Percentiles rank a stretch among this genome's conserved stretches.
Evolutionary conservation across 2,888 invertebrate species (phyloP).

Genomic region (Pocota personata): DNA sequence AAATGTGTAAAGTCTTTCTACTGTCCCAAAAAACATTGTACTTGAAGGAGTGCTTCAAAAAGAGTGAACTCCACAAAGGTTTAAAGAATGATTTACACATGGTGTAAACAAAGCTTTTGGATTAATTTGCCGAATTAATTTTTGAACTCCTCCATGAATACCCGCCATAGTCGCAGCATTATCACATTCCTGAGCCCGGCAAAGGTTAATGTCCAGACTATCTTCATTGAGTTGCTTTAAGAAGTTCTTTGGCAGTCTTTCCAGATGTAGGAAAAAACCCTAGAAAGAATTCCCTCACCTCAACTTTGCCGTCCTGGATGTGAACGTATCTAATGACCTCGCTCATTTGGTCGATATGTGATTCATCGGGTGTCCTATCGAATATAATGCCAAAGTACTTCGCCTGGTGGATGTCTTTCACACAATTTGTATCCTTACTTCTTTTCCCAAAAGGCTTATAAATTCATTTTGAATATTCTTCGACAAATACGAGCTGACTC

Average conservation of each 20-base stretch:
- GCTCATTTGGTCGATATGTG: constrained; percentile 10
- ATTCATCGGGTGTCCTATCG: constrained; percentile 2
- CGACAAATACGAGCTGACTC: constrained; percentile 16
- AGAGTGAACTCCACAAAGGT: no score
- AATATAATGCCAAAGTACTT: constrained; percentile 27
- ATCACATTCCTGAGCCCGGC: constrained; percentile 14
- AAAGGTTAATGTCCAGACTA: constrained; percentile 23
- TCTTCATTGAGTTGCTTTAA: not conserved
- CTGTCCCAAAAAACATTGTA: constrained; percentile 13
- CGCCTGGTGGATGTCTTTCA: constrained; percentile 31
- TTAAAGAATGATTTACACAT: no score
- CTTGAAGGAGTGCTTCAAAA: constrained; percentile 16
- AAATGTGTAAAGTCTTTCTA: constrained; percentile 25
- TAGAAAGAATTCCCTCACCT: constrained; percentile 4
- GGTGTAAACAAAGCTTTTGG: not conserved
- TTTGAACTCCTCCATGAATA: constrained; percentile 30
- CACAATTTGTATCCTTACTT: constrained; percentile 14
- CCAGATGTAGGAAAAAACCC: no score
- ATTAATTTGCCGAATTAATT: constrained; percentile 6
- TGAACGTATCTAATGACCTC: not conserved
- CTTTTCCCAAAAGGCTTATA: constrained; percentile 10
- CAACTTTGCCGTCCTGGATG: not conserved
- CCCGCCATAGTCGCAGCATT: constrained; percentile 28
- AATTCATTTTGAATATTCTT: constrained; percentile 24
- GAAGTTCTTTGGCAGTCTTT: not conserved